phyloP scores from a whole-genome alignment of 1,140 invertebrate genomes.

The Lucilia sericata region DNA sequence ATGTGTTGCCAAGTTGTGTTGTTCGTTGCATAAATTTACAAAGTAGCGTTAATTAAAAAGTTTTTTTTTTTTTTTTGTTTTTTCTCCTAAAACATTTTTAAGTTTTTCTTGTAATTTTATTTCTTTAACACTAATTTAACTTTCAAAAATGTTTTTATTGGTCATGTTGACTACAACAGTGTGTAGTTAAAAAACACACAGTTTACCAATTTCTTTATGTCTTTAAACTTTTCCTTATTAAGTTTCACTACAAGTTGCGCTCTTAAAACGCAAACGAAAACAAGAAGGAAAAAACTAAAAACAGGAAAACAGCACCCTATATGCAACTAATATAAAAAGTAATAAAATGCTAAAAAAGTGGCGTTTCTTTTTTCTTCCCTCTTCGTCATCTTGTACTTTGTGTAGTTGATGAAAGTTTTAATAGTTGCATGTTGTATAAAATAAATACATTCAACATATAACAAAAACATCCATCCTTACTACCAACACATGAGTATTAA shows the following conservation, averaged over 20 bases:
- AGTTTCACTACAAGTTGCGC: neutral
- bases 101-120: neutral
- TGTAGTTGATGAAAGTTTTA: too few relatives aligned
- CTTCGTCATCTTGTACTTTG: too few relatives aligned
- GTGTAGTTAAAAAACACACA: neutral
- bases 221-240: conserved; percentile 32
- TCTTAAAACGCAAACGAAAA: neutral
- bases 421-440: too few relatives aligned
- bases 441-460: too few relatives aligned
- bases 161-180: neutral
- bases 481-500: too few relatives aligned
- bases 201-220: conserved; percentile 12
- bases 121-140: conserved; percentile 28
- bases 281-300: neutral
- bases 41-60: conserved; percentile 38
- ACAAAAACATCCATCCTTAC: too few relatives aligned
- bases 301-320: too few relatives aligned
- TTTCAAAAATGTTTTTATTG: conserved; percentile 31
- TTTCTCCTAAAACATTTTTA: neutral
- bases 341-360: conserved; percentile 9
- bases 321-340: conserved; percentile 32
- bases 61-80: neutral
- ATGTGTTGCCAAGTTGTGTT: conserved; percentile 28
- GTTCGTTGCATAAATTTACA: conserved; percentile 30
- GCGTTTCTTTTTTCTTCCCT: neutral